Evolutionary conservation across 2,888 invertebrate genomes (phyloP), one percentile per base, ranked within the genome.

Genomic region (Polyploca ridens): DNA sequence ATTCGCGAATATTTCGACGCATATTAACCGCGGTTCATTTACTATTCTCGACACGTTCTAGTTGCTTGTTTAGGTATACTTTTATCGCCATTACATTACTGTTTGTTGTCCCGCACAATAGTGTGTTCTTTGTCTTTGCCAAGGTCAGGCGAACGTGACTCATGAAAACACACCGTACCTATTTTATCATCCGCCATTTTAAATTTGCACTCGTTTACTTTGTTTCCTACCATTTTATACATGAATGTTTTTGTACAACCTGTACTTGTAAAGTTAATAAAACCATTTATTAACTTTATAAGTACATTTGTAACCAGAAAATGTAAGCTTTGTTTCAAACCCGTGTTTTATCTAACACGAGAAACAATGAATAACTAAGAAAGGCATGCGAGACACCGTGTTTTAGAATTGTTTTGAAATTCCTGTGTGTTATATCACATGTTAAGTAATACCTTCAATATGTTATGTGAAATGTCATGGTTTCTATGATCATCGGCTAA

Each of bases 71-170:
- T 87, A 87, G 85, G 87, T 84, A 85, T 81, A 88, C 84, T 87
- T 89, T 88, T 90, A 89, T 89, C 87, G 82, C 79, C 78, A 81
- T 85, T 77, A 79, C 80, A 76, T 78, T 85, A 84, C 78, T 84
- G 83, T 85, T 83, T 81, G 82, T 83, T 81, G 84, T 85, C 79
- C 79, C 80, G 78, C 81, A 83, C 87, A 83, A 84, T 82, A 80
- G 78, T 70, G 74, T 76, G 84, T 74, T 89, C 91, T 91, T 92
- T 93, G 92, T 93, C 88, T 91, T 81, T 85, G 88, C 83, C 93
- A 93, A 93, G 93, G 93, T 86, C 85, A 72, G 62, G 61, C 70
- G 65, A 66, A 10, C 67, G 67, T 87, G 86, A 86, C 69, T 87
- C 86, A 86, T 67, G 62, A 33, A 62, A 11, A 57, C 61, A 66